Conservation (phyloP, 2,888 invertebrate genomes). For the Neoitamus cyanurus region DNA sequence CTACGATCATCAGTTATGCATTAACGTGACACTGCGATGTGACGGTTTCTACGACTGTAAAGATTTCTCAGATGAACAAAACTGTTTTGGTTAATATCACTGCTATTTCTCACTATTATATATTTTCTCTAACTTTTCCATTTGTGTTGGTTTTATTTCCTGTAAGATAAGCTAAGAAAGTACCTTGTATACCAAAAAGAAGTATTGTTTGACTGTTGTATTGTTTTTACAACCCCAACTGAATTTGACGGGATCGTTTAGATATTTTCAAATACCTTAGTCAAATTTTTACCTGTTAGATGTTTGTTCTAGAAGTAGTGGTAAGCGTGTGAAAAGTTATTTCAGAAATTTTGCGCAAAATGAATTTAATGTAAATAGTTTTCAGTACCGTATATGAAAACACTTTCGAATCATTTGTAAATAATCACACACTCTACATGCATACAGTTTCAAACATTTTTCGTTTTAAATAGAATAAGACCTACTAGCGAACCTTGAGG, state of each 20-base stretch:
- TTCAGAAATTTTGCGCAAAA: conserved; percentile 23
- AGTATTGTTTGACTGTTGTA: background rate
- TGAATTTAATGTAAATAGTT: conserved; percentile 2
- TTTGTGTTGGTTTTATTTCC: conserved; percentile 16
- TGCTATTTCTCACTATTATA: conserved; percentile 26
- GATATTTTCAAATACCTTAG: background rate
- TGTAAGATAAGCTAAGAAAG: background rate
- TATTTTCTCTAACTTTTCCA: conserved; percentile 53
- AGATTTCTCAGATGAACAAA: conserved; percentile 91
- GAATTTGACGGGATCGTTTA: background rate
- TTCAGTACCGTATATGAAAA: background rate
- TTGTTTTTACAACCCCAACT: background rate
- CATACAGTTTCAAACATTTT: background rate
- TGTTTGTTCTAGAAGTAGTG: conserved; percentile 24
- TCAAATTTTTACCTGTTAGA: background rate
- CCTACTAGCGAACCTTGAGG: conserved; percentile 19
- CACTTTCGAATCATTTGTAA: conserved; percentile 32
- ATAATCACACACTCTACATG: conserved; percentile 4
- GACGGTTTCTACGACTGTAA: conserved; percentile 91
- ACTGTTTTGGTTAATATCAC: conserved; percentile 74
- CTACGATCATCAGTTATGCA: conserved; percentile 79
- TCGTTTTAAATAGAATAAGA: conserved; percentile 22
- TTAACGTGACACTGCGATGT: conserved; percentile 81
- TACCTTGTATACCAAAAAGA: background rate
- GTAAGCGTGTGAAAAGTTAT: background rate